Evolutionary conservation across 2,888 invertebrate genomes (phyloP), one percentile per base, ranked within the genome.

Genomic region (Lacanobia oleracea): DNA sequence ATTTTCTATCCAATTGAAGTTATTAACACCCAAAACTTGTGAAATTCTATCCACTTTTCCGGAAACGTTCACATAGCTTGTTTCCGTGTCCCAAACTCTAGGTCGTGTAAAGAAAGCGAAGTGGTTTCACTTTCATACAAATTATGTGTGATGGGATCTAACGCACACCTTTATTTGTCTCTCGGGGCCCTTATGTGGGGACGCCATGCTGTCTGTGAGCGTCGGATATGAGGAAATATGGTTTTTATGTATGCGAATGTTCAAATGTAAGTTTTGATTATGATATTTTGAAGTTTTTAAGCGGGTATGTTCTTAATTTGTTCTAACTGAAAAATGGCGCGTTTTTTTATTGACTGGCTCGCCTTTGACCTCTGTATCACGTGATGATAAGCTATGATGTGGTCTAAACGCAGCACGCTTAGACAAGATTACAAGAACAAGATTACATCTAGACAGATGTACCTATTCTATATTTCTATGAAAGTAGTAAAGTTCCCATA

Each of bases 91-190:
- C 73, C 62, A 68, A 78, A 72, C 71, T 66, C 40, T 43, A 53
- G 37, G 77, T 60, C 60, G 54, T 43, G 59, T 60, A 79, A 67
- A 67, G 91, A 93, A 93, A 92, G 89, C 84, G 87, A 89, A 88
- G 84, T 84, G 87, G 87, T 93, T 94, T 94, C 92, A 91, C 93
- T 94, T 93, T 94, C 93, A 75, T 89, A 86, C 85, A 89, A 89
- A 91, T 92, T 90, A 90, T 90, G 86, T 87, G 82, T 83, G 88
- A 82, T 83, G 85, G 81, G 83, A 80, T 85, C 78, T 79, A 79
- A 85, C 78, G 83, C 86, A 84, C 86, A 82, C 84, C 85, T 89
- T 87, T 88, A 85, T 89, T 89, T 89, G 86, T 86, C 85, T 84
- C 76, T 76, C 70, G 81, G 74, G 83, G 83, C 89, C 88, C 90